Conservation (phyloP, 2,888 invertebrate species). For the Drosophila vallismaia region DNA sequence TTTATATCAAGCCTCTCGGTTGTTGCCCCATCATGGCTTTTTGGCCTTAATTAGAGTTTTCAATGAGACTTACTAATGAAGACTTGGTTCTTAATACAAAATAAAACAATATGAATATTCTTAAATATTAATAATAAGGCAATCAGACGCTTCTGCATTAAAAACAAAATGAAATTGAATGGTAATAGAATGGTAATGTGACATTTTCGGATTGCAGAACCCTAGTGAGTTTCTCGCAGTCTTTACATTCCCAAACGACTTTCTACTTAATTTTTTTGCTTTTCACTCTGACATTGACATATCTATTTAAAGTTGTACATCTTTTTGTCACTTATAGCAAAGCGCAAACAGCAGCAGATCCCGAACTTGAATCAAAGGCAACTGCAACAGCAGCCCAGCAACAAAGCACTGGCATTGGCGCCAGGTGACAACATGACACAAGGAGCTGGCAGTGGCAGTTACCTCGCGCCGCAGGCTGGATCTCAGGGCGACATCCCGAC, state of each 20-base stretch:
- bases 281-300: conserved; percentile 17
- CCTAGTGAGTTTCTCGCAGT: neutral
- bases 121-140: no score
- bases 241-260: neutral
- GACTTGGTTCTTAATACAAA: no score
- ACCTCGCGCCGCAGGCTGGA: conserved; percentile 29
- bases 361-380: conserved; percentile 24
- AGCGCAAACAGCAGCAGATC: conserved; percentile 50
- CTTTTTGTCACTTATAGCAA: conserved; percentile 65
- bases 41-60: no score
- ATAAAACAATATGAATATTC: no score
- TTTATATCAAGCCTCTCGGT: conserved; percentile 24
- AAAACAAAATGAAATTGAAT: neutral
- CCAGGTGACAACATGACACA: conserved; percentile 68
- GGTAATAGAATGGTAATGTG: no score
- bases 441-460: conserved; percentile 43
- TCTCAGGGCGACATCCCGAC: conserved; percentile 22
- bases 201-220: no score
- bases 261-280: neutral
- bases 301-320: conserved; percentile 59
- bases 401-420: conserved; percentile 36
- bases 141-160: neutral
- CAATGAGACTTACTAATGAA: no score
- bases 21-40: neutral
- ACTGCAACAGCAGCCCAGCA: conserved; percentile 48